Evolutionary conservation across 1,140 invertebrate genomes (phyloP), one percentile per base, ranked within the genome.

Genomic region (Macrobrachium nipponense): DNA sequence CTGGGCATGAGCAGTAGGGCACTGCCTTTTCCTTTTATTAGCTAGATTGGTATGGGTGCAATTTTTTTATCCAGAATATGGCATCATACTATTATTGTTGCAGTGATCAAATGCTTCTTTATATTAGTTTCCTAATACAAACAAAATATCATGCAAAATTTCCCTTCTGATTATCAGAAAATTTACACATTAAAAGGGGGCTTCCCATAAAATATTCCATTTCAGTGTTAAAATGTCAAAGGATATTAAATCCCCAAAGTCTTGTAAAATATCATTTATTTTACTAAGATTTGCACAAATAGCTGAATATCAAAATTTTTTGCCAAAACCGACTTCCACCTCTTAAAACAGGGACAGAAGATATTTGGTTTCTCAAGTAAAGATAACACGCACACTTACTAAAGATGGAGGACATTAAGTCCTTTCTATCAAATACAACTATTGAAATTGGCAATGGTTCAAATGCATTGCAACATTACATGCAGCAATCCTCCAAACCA

Each of bases 271-370:
- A 86, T 36, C 27, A 36, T 86, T 80, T 86, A 86, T 86, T 86
- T 86, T 86, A 78, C 84, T 86, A 86, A 80, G 84, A 80, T 68
- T 86, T 86, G 84, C 84, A 86, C 84, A 86, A 86, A 78, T 86
- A 86, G 84, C 84, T 73, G 84, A 80, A 86, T 86, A 86, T 86
- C 84, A 86, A 86, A 86, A 86, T 72, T 66, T 73, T 80, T 78
- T 79, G 84, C 80, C 84, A 86, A 77, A 86, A 77, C 73, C 58
- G n/a, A 80, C 84, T 80, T 73, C n/a, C n/a, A 78, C 68, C 84
- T 86, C 84, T 86, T 86, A 86, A 86, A 86, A 86, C 84, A 86
- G 84, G 80, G 84, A 86, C 73, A 78, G 68, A 76, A 51, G 66
- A 80, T 70, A 73, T 64, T 61, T 72, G 59, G 66, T 80, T 80